Conservation (phyloP, 2,888 invertebrate genomes). For the Harpalus rufipes region DNA sequence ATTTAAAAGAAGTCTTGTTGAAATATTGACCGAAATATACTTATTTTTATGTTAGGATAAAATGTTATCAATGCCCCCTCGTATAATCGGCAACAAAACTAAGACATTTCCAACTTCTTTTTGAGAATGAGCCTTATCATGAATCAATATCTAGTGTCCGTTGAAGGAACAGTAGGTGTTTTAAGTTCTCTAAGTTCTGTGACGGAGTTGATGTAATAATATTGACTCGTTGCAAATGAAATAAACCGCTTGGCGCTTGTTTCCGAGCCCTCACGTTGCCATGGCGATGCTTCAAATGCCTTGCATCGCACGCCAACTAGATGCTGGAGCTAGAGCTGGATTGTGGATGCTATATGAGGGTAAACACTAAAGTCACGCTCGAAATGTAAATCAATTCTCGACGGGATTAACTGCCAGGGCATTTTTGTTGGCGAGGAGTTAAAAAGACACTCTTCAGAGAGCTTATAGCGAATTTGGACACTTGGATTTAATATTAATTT, state of each 20-base stretch:
- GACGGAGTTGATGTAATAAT: conserved; percentile 50
- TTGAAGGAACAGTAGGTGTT: neutral
- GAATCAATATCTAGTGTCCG: too few relatives aligned
- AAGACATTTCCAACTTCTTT: too few relatives aligned
- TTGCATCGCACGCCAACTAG: neutral
- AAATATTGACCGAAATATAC: too few relatives aligned
- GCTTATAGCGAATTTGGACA: too few relatives aligned
- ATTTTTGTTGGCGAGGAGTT: too few relatives aligned
- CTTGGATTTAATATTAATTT: too few relatives aligned
- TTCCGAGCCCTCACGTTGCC: conserved; percentile 28
- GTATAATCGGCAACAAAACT: too few relatives aligned
- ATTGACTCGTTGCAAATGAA: conserved; percentile 61
- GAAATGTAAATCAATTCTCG: neutral
- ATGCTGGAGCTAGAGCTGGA: neutral
- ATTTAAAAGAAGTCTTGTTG: too few relatives aligned
- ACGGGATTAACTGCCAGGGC: neutral
- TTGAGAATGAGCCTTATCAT: too few relatives aligned
- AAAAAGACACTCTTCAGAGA: too few relatives aligned
- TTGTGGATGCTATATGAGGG: neutral
- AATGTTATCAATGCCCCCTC: too few relatives aligned
- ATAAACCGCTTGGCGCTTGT: conserved; percentile 53
- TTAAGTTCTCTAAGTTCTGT: neutral
- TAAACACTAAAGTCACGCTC: conserved; percentile 2
- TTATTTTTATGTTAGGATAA: too few relatives aligned
- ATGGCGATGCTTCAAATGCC: conserved; percentile 36